Percentiles rank a stretch among this genome's conserved stretches.
phyloP scores from a whole-genome alignment of 2,888 invertebrate genomes.

The Orthonychiurus folsomi region DNA sequence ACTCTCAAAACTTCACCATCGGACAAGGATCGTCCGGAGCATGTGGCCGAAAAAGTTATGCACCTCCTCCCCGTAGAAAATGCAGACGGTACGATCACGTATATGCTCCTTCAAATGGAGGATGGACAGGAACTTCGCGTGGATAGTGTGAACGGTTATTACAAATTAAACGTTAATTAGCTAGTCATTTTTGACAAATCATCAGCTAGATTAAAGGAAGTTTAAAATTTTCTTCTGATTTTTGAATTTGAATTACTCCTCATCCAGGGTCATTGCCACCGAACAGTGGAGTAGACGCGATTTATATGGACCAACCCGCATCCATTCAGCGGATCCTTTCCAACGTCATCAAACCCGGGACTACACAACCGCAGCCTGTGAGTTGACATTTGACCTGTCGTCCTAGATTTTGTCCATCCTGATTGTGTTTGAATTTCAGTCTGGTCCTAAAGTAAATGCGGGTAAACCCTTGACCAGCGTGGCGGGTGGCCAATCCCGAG shows the following conservation, averaged over 20 bases:
- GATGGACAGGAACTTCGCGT: not conserved
- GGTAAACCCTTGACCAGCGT: not conserved
- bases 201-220: not conserved
- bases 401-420: no score
- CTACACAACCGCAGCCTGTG: not conserved
- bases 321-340: not conserved
- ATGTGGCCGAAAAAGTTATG: conserved; percentile 23
- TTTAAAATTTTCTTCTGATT: not conserved
- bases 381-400: not conserved
- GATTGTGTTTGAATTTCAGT: not conserved
- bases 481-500: not conserved
- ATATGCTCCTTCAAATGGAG: conserved; percentile 23
- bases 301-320: not conserved
- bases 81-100: conserved; percentile 29
- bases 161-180: not conserved
- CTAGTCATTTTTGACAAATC: no score
- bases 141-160: not conserved
- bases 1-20: not conserved
- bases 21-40: not conserved
- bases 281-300: not conserved
- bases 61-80: conserved; percentile 36
- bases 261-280: not conserved
- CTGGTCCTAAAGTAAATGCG: not conserved
- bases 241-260: not conserved
- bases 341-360: not conserved